Base-by-base conservation (phyloP, 1,140 invertebrate genomes). In the Drosophila rhopaloa region DNA sequence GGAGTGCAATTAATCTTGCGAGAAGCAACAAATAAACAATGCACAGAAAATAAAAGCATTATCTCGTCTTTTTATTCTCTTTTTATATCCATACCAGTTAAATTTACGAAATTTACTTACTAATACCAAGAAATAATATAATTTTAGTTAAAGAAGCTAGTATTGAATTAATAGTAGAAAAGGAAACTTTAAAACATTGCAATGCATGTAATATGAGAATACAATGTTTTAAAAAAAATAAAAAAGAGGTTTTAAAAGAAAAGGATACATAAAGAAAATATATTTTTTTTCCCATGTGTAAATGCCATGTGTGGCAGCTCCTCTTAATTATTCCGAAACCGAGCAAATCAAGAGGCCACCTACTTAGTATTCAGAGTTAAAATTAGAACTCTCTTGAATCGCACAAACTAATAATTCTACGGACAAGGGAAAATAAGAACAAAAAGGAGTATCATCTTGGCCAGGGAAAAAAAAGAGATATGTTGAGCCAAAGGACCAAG, bases 21-120 rank as follows among this genome's bases (percentile, higher is more conserved):
- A 48, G 67, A 6, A 71, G 68, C 65, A 58, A 71, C 68, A 71
- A 71, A 58, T 70, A 41, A 44, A 48, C 50, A 71, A n/a, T 41
- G 51, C 67, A 57, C 43, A 29, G 27, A 13, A 16, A 13, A 32
- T 11, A 44, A 44, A 40, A 35, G 5, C 5, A n/a, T 13, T 35
- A 43, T 60, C 1, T 1, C 4, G 10, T 44, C 41, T 37, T 51
- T 27, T 54, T 13, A 14, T 19, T 38, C 6, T 38, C 27, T 27
- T 14, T 29, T 11, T 19, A 11, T 2, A 24, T 24, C 29, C 8
- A 7, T 32, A 32, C 29, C 8, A 32, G 8, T 32, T 7, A 8
- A 32, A 32, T 32, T 32, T 32, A 1, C 29, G 29, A 7, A 32
- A 7, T 32, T 4, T 32, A 7, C 7, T 32, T 32, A 7, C 4